Conservation (phyloP, 2,888 invertebrate species). For the Ormyrus pomaceus region DNA sequence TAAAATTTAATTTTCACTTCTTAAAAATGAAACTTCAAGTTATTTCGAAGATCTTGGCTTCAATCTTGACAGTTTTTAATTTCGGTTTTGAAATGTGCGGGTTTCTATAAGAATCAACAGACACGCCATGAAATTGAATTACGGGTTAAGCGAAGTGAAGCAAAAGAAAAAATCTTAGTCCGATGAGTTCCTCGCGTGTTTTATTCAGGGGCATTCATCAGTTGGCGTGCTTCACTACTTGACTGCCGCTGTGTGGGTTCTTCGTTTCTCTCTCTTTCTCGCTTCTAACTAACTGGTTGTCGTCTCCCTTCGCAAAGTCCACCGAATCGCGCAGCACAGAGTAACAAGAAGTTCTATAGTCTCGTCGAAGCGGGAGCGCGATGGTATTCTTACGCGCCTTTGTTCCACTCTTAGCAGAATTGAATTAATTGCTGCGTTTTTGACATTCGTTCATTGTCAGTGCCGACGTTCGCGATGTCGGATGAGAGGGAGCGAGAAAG, state of each 20-base stretch:
- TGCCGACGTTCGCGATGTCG: constrained; percentile 58
- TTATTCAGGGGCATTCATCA: constrained; percentile 63
- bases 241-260: constrained; percentile 60
- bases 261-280: constrained; percentile 58
- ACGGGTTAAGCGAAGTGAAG: constrained; percentile 65
- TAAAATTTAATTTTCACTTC: too few species aligned
- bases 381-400: constrained; percentile 69
- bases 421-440: constrained; percentile 75
- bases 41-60: too few species aligned
- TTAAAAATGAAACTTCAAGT: too few species aligned
- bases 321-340: constrained; percentile 56
- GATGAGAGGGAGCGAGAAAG: constrained; percentile 57
- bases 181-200: constrained; percentile 67
- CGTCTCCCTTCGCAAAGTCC: constrained; percentile 50
- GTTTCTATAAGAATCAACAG: constrained; percentile 56
- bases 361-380: constrained; percentile 60
- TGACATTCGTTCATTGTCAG: constrained; percentile 73
- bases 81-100: too few species aligned
- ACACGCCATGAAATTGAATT: constrained; percentile 72
- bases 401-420: constrained; percentile 66
- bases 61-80: too few species aligned
- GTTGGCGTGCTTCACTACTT: constrained; percentile 59
- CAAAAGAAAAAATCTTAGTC: constrained; percentile 66
- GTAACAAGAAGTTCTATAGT: constrained; percentile 69
- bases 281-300: constrained; percentile 10